A percentile compares a stretch with the other conserved stretches of the same genome.
Evolutionary conservation across 2,113 vertebrate genomes (phyloP).

Genomic region (Pollimyrus isidori): DNA sequence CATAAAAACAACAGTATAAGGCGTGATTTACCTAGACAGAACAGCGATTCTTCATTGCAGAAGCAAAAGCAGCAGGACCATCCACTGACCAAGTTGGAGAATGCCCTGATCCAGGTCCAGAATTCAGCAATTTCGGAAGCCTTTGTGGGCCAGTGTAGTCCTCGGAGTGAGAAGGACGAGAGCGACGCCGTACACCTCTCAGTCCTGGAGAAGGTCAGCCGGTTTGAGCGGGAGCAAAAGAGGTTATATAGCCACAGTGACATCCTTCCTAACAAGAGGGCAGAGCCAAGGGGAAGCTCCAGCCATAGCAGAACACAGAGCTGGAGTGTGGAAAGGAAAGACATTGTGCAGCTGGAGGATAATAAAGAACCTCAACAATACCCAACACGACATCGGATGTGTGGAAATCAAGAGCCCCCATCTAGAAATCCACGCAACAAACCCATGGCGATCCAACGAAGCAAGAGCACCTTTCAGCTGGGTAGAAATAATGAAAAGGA

Average conservation of each 20-base stretch:
- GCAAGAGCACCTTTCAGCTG: slow-evolving; percentile 77
- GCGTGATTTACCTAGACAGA: slow-evolving; percentile 35
- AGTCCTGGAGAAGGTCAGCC: slow-evolving; percentile 82
- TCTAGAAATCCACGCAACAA: slow-evolving; percentile 46
- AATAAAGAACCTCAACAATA: slow-evolving; percentile 23
- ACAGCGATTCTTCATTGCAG: slow-evolving; percentile 41
- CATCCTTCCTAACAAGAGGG: slow-evolving; percentile 26
- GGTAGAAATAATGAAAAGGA: slow-evolving; percentile 51
- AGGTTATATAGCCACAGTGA: slow-evolving; percentile 51
- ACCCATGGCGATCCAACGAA: slow-evolving; percentile 57
- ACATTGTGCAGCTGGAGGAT: slow-evolving; percentile 22
- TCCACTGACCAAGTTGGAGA: slow-evolving; percentile 58
- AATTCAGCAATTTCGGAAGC: slow-evolving; percentile 44
- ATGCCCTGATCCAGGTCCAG: slow-evolving; percentile 55
- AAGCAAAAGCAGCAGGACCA: slow-evolving; percentile 35
- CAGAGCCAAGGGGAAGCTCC: slow-evolving; percentile 42
- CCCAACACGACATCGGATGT: slow-evolving; percentile 13
- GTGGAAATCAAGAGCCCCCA: slow-evolving; percentile 40
- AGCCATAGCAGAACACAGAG: slow-evolving; percentile 42
- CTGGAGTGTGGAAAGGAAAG: slow-evolving; percentile 27
- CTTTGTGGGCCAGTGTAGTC: slow-evolving; percentile 42
- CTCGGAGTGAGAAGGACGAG: slow-evolving; percentile 42
- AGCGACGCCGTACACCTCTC: slow-evolving; percentile 55
- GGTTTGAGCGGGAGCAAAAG: slow-evolving; percentile 74
- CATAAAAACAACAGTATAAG: slow-evolving; percentile 38